Percentiles rank a stretch among this genome's conserved stretches.
Conservation (phyloP, 1,140 invertebrate species). For the Cataglyphis hispanica region DNA sequence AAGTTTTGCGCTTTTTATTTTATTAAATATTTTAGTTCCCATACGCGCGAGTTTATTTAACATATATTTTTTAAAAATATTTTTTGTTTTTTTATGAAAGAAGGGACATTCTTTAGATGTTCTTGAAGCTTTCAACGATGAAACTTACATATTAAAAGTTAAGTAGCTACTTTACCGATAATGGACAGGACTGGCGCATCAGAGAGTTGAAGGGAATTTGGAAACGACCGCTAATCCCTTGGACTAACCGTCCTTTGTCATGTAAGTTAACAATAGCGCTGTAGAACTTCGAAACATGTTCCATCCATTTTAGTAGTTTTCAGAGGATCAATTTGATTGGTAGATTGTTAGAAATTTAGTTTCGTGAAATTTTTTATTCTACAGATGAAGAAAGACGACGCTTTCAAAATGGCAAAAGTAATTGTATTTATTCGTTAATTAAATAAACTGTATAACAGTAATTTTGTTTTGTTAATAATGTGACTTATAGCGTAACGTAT, state of each 20-base stretch:
- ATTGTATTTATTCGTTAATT: background rate
- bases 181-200: conserved; percentile 39
- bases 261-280: conserved; percentile 38
- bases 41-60: background rate
- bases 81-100: background rate
- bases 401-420: background rate
- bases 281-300: conserved; percentile 63
- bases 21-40: background rate
- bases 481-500: background rate
- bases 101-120: background rate
- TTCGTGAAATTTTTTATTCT: conserved; percentile 22
- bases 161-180: conserved; percentile 45
- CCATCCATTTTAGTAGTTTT: conserved; percentile 59
- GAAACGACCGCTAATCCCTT: conserved; percentile 61
- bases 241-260: conserved; percentile 39
- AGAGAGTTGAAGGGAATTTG: conserved; percentile 53
- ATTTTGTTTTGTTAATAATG: background rate
- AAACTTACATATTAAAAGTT: conserved; percentile 58
- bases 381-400: background rate
- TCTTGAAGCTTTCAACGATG: conserved; percentile 12
- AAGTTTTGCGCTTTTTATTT: background rate
- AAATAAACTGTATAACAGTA: background rate
- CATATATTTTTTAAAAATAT: conserved; percentile 15
- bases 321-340: conserved; percentile 38
- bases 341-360: conserved; percentile 31